A percentile compares a stretch with the other conserved stretches of the same genome.
Conservation (phyloP, 2,113 vertebrate species). For the Gymnogyps californianus region DNA sequence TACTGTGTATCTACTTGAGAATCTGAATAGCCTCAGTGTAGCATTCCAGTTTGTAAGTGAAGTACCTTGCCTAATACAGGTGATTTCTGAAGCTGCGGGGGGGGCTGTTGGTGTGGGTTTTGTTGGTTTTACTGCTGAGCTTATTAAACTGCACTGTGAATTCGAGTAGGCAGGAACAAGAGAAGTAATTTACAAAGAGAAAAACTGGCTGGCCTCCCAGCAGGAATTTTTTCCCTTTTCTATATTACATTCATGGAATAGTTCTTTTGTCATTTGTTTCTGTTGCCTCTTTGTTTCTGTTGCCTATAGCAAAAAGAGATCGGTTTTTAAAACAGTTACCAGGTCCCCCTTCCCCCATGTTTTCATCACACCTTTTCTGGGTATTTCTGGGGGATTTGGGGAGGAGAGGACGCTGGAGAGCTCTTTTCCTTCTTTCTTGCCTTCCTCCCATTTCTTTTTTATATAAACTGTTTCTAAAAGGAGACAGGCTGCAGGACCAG, state of each 20-base stretch:
- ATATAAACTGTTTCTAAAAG: not conserved
- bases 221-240: slow-evolving; percentile 20
- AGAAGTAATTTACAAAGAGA: slow-evolving; percentile 17
- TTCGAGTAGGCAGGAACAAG: not conserved
- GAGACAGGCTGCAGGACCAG: not conserved
- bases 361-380: not conserved
- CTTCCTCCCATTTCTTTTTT: not conserved
- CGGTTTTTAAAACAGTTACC: not conserved
- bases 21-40: not conserved
- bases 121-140: not conserved
- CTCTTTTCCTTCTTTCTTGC: not conserved
- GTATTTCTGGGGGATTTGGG: not conserved
- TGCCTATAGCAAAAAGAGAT: slow-evolving; percentile 30
- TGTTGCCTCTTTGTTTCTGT: slow-evolving; percentile 21
- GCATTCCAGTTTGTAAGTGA: not conserved
- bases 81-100: not conserved
- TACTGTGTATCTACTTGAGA: not conserved
- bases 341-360: not conserved
- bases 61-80: not conserved
- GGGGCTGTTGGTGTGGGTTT: not conserved
- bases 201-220: slow-evolving; percentile 15
- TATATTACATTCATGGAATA: slow-evolving; percentile 29
- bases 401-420: not conserved
- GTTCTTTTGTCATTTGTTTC: slow-evolving; percentile 23
- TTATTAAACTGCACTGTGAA: not conserved